phyloP scores from a whole-genome alignment of 92 coral and sea anemone species.

The Ricordea florida region DNA sequence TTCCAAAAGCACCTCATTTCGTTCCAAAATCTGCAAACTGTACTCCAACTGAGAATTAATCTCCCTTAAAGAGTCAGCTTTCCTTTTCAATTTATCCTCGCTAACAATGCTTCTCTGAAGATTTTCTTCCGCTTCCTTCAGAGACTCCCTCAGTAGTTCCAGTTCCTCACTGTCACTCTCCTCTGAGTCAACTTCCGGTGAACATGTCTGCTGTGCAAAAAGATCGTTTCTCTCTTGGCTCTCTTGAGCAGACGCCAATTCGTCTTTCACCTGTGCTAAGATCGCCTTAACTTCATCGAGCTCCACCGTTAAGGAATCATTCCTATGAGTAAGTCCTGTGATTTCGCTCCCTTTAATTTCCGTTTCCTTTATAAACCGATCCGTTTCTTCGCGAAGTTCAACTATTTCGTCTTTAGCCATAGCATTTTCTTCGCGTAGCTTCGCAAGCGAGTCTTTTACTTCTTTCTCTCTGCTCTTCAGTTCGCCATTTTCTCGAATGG shows the following conservation, averaged over 20 bases:
- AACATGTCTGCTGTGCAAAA: background rate
- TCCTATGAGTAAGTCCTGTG: background rate
- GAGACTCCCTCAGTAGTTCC: conserved; percentile 16
- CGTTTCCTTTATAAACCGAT: background rate
- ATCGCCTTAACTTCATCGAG: conserved; percentile 34
- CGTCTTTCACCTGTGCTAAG: conserved; percentile 15
- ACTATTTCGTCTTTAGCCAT: conserved; percentile 54
- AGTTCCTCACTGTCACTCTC: background rate
- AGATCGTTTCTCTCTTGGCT: background rate
- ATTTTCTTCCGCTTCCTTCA: conserved; percentile 50
- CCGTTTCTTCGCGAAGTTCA: conserved; percentile 11
- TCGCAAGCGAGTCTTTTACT: conserved; percentile 48
- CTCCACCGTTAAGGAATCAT: conserved; percentile 8
- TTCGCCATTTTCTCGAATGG: conserved; percentile 41
- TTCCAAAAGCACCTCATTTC: background rate
- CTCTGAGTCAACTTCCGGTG: background rate
- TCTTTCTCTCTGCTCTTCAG: conserved; percentile 58
- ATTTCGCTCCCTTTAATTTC: background rate
- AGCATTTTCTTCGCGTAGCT: conserved; percentile 57
- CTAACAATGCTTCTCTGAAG: conserved; percentile 11
- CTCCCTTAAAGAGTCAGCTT: background rate
- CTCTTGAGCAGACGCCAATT: conserved; percentile 32
- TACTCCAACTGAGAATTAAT: background rate
- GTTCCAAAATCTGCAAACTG: background rate
- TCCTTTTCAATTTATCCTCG: background rate